Evolutionary conservation across 1,140 invertebrate genomes (phyloP), one percentile per base, ranked within the genome.

Genomic region (Achroia grisella): DNA sequence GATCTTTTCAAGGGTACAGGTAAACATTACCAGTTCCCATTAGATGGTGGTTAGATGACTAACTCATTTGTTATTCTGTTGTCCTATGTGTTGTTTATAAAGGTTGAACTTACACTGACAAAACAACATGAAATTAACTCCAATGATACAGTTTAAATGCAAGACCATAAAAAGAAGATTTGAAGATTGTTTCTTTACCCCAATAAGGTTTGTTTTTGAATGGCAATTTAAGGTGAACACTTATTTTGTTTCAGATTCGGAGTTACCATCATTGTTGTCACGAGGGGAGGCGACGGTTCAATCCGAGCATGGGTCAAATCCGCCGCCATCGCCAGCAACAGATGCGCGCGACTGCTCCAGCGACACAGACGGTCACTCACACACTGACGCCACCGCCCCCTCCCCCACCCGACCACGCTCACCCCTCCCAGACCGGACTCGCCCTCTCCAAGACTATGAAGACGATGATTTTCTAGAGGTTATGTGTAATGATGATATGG

Each of bases 311-410:
- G 86, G 89, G 28, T 91, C 90, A 3, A 93, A 94, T 82, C 92
- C 93, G 13, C 93, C 93, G 9, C 93, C 93, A 8, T 93, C 92
- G 27, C 93, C 93, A 3, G 93, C 91, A 28, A 93, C 91, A 0
- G 91, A 92, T 72, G 88, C 90, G 48, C 90, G 91, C 13, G 92
- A 93, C 60, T 89, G 91, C 66, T 90, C 90, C 42, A 90, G 90
- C 44, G 91, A 92, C 58, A 87, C 87, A 8, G 80, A 87, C 49
- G 78, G 81, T 9, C 87, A 88, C 46, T 56, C 61, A 13, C 62
- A 56, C 60, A 54, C 55, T 10, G 67, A 71, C 44, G 50, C 56
- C 8, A 68, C 71, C 42, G 66, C 54, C 17, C 61, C 9, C 30
- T 9, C 52, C 2, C 52, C 44, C 10, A 81, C 74, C 5, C 54